Percentiles rank a stretch among this genome's conserved stretches.
Conservation (phyloP, 2,113 vertebrate species). For the Tricholaema leucomelas region DNA sequence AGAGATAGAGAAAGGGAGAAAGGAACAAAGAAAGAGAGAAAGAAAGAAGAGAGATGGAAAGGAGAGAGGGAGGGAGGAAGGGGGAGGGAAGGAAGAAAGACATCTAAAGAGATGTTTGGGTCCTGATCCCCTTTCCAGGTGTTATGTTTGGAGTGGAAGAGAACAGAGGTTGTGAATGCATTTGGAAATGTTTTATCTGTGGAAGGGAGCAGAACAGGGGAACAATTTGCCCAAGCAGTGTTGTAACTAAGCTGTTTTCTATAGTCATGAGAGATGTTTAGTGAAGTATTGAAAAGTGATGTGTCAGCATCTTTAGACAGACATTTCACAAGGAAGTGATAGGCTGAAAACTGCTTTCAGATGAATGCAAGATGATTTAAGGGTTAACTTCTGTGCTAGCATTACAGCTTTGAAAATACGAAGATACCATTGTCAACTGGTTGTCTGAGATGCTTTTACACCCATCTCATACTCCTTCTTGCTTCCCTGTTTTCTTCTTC, state of each 20-base stretch:
- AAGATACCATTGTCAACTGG: not conserved
- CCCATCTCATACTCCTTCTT: not conserved
- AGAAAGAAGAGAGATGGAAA: too few relatives aligned
- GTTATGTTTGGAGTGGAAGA: not conserved
- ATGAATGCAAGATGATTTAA: not conserved
- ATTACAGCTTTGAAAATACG: not conserved
- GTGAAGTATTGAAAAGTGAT: not conserved
- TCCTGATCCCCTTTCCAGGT: not conserved
- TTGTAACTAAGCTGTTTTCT: not conserved
- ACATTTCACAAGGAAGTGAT: not conserved
- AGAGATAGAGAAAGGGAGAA: too few relatives aligned
- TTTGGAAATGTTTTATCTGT: not conserved
- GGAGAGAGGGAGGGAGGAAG: too few relatives aligned
- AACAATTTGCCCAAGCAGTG: not conserved
- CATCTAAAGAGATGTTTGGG: not conserved
- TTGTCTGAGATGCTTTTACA: slow-evolving; percentile 13
- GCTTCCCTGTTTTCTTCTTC: not conserved
- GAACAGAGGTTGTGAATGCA: not conserved
- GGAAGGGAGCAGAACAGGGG: not conserved
- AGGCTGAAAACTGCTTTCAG: not conserved
- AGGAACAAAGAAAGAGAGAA: too few relatives aligned
- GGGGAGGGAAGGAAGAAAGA: not conserved
- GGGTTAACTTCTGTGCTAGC: not conserved
- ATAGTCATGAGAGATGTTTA: not conserved
- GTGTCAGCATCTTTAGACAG: not conserved